A percentile compares a stretch with the other conserved stretches of the same genome.
These are phyloP conservation scores for Furcifer pardalis DNA, from an alignment of 2,797 vertebrate species.

Conservation along the genomic window DNA sequence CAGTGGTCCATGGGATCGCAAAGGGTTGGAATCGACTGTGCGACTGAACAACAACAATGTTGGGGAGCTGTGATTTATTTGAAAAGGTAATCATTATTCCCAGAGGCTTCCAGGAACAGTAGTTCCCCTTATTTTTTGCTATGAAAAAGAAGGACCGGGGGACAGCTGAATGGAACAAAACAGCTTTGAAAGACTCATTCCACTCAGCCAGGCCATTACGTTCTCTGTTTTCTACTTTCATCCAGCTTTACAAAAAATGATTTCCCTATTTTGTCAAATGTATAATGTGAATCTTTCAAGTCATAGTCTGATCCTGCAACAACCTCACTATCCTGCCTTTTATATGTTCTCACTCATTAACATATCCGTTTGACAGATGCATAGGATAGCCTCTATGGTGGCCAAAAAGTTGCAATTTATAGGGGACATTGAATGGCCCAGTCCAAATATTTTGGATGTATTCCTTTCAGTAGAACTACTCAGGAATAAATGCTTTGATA, in stretches of 20 bases:
- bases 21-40: no score
- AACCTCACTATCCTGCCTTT: neutral
- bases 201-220: neutral
- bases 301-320: neutral
- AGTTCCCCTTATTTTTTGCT: no score
- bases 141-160: no score
- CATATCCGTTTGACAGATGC: neutral
- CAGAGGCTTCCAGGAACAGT: no score
- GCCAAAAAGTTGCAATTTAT: conserved; percentile 12
- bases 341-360: conserved; percentile 5
- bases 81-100: no score
- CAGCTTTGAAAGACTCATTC: neutral
- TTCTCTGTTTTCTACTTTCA: neutral
- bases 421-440: neutral
- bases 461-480: conserved; percentile 7
- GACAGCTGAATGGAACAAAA: no score
- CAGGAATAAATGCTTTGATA: conserved; percentile 1
- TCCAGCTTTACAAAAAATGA: neutral
- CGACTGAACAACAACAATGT: no score
- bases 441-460: neutral
- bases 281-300: neutral
- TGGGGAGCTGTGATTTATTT: no score
- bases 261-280: neutral
- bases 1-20: no score
- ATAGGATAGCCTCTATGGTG: neutral